Percentiles rank a stretch among this genome's conserved stretches.
These are phyloP conservation scores for Leptosomus discolor DNA, from an alignment of 2,113 vertebrate species.

Conservation along the genomic window DNA sequence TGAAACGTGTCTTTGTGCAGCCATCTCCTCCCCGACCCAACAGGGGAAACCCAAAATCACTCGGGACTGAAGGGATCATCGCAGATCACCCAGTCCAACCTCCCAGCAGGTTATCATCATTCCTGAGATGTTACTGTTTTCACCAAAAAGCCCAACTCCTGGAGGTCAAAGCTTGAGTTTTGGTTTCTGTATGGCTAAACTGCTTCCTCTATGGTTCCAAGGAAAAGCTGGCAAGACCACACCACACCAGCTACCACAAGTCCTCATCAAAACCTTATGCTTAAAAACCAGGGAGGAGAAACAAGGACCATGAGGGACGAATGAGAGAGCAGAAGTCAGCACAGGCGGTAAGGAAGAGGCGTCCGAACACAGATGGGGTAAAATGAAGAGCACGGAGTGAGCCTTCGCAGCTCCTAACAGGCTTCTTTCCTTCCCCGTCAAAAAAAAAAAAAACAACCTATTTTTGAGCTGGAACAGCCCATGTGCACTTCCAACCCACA, in stretches of 20 bases:
- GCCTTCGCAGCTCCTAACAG: background rate
- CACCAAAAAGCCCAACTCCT: background rate
- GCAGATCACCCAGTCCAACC: background rate
- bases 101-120: background rate
- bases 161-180: background rate
- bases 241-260: background rate
- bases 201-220: background rate
- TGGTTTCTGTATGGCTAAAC: background rate
- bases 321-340: background rate
- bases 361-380: background rate
- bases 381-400: background rate
- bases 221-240: background rate
- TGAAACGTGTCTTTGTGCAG: rapidly evolving
- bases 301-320: background rate
- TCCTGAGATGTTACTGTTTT: background rate
- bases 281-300: background rate
- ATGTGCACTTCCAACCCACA: background rate
- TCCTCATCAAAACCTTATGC: background rate
- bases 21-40: background rate
- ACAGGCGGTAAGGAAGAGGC: background rate
- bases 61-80: background rate
- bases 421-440: rapidly evolving
- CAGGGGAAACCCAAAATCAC: background rate
- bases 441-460: background rate
- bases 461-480: background rate